A percentile compares a stretch with the other conserved stretches of the same genome.
Evolutionary conservation across 2,113 vertebrate genomes (phyloP).

Genomic region (Ceyx melanurus): DNA sequence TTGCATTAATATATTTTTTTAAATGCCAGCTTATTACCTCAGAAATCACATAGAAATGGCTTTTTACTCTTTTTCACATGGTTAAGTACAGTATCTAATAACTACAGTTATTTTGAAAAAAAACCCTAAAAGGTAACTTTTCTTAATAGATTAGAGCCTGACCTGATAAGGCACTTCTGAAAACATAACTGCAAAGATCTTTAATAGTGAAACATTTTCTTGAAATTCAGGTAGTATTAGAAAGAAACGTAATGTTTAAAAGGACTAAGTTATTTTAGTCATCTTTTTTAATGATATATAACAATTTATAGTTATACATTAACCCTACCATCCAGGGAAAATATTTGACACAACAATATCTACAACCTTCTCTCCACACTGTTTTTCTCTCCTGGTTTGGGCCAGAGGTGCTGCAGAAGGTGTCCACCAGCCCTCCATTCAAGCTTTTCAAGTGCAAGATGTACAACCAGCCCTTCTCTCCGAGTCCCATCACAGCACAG

Average conservation of each 20-base stretch:
- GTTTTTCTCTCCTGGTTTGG: neutral
- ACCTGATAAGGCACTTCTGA: neutral
- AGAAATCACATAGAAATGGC: constrained; percentile 6
- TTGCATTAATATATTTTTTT: constrained; percentile 35
- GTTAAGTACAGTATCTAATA: constrained; percentile 7
- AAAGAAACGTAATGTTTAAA: neutral
- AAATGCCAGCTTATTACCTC: constrained; percentile 63
- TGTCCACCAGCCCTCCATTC: neutral
- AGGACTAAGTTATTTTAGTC: neutral
- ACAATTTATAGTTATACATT: neutral
- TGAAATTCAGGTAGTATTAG: constrained; percentile 12
- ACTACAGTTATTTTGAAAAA: neutral
- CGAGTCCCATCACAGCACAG: neutral
- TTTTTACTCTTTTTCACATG: constrained; percentile 38
- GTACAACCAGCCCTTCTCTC: neutral
- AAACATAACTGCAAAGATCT: neutral
- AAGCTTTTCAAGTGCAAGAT: neutral
- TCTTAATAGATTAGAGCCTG: neutral
- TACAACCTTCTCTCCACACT: neutral
- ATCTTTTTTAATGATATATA: neutral
- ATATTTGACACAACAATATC: neutral
- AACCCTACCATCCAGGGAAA: neutral
- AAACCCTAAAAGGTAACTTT: neutral
- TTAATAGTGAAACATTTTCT: neutral
- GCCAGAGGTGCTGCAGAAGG: neutral